These are phyloP conservation scores for Otolemur garnettii DNA, from an alignment of 2,113 vertebrate genomes.

Conservation along the genomic window DNA sequence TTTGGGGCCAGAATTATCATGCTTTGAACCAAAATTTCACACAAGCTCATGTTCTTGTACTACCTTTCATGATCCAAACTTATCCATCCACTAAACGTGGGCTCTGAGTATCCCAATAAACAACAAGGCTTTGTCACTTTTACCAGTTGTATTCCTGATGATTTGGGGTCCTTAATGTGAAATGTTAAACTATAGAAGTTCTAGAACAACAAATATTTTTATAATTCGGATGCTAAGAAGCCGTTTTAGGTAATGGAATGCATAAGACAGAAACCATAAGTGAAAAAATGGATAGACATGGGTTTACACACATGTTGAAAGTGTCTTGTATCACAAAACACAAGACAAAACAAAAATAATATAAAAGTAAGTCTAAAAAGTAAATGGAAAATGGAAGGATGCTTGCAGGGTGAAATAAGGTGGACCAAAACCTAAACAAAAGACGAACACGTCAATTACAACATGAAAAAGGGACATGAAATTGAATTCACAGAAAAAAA, in stretches of 20 bases:
- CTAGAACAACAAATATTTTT: not conserved
- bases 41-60: not conserved
- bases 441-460: not conserved
- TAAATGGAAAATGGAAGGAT: not conserved
- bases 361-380: not conserved
- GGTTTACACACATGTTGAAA: not conserved
- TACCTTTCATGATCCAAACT: not conserved
- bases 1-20: not conserved
- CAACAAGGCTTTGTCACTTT: not conserved
- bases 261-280: not conserved
- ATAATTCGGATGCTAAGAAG: not conserved
- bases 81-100: not conserved
- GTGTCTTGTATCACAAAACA: not conserved
- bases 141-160: not conserved
- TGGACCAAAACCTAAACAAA: not conserved
- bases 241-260: not conserved
- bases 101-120: not conserved
- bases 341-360: not conserved
- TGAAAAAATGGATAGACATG: not conserved
- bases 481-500: conserved; percentile 29
- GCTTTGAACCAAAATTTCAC: not conserved
- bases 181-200: not conserved
- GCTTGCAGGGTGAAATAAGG: not conserved
- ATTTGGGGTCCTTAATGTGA: not conserved
- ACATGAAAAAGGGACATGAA: not conserved